Conservation (phyloP, 1,140 invertebrate genomes). For the Drosophila sp. region DNA sequence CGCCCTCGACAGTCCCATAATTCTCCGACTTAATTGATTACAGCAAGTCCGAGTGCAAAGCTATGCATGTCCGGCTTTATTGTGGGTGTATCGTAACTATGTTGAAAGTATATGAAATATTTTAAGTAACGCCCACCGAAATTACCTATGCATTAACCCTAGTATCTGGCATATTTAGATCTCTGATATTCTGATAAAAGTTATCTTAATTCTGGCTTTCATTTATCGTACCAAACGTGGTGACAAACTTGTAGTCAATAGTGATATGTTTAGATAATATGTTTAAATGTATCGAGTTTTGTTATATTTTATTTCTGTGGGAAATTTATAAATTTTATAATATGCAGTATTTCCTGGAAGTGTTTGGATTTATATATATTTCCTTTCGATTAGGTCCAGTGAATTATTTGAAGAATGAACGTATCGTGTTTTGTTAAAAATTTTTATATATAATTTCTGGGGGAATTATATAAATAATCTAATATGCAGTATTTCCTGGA, state of each 20-base stretch:
- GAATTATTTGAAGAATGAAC: no score
- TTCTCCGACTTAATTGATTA: conserved; percentile 71
- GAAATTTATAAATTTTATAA: no score
- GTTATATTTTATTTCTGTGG: no score
- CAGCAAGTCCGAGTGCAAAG: conserved; percentile 29
- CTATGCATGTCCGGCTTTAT: conserved; percentile 14
- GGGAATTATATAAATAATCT: conserved; percentile 1
- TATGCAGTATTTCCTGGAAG: conserved; percentile 25
- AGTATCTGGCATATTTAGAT: conserved; percentile 5
- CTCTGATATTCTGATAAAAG: conserved; percentile 10
- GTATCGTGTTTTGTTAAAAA: no score
- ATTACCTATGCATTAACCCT: conserved; percentile 2
- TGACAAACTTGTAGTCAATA: not conserved
- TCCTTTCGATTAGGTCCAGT: not conserved
- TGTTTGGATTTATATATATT: not conserved
- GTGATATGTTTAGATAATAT: no score
- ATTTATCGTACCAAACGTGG: conserved; percentile 13
- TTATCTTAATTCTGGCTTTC: not conserved
- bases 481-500: conserved; percentile 25
- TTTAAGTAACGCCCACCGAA: conserved; percentile 4
- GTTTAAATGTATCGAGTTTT: no score
- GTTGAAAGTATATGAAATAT: conserved; percentile 42
- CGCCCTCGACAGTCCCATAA: conserved; percentile 50
- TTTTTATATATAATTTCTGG: no score
- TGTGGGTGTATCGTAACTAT: conserved; percentile 26